phyloP scores from a whole-genome alignment of 53 echinoderm and acorn worm species.

The Glandiceps talaboti region DNA sequence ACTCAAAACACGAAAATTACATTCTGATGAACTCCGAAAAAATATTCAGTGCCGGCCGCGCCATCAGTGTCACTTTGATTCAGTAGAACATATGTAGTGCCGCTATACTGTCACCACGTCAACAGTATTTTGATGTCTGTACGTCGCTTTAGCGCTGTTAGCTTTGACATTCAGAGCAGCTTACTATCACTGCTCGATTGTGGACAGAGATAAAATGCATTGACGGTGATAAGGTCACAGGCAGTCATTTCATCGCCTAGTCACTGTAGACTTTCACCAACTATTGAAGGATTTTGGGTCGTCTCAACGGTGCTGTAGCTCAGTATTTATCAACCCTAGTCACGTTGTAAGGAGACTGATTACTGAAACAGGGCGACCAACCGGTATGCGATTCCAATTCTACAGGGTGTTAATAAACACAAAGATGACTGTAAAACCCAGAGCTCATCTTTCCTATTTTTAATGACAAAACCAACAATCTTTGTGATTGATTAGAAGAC shows the following conservation, averaged over 20 bases:
- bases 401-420: not conserved
- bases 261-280: not conserved
- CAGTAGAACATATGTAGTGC: no score
- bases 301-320: not conserved
- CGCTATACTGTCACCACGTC: no score
- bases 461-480: no score
- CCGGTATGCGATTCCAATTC: not conserved
- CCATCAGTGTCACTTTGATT: no score
- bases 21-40: no score
- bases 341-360: not conserved
- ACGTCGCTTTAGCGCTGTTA: no score
- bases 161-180: not conserved
- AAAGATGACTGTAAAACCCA: no score
- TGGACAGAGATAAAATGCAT: not conserved
- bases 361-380: not conserved
- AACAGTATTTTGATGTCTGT: no score
- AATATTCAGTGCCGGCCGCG: no score
- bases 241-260: conserved; percentile 1
- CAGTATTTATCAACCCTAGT: not conserved
- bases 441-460: no score
- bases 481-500: no score
- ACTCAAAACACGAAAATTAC: no score
- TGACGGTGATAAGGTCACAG: not conserved
- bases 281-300: not conserved
- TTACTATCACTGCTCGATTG: not conserved